Percentiles rank a stretch among this genome's conserved stretches.
Conservation (phyloP, 2,888 invertebrate genomes). For the Cheilosia vulpina region DNA sequence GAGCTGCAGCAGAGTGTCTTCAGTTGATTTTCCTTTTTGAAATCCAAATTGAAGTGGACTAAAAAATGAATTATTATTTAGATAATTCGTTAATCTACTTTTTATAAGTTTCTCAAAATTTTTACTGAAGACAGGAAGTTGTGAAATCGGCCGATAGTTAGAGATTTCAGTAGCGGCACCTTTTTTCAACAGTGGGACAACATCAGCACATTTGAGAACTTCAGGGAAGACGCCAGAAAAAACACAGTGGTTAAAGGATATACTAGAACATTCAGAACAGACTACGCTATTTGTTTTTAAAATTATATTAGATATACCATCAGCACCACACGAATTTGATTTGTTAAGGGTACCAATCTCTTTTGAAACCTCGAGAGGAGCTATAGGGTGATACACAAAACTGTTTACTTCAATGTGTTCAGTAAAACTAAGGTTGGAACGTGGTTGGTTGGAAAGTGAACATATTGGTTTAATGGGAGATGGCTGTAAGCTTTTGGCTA, state of each 20-base stretch:
- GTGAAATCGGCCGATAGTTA: too few species aligned
- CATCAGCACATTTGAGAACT: conserved; percentile 1
- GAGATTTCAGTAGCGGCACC: too few species aligned
- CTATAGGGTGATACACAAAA: conserved; percentile 7
- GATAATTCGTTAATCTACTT: too few species aligned
- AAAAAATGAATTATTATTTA: too few species aligned
- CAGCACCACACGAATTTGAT: neutral
- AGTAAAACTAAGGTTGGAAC: neutral
- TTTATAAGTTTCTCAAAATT: too few species aligned
- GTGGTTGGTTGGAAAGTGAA: too few species aligned
- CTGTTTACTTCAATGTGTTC: conserved; percentile 2
- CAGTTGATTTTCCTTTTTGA: conserved; percentile 30
- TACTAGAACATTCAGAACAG: neutral
- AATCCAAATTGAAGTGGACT: too few species aligned
- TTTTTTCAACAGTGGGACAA: neutral
- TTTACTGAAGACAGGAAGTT: too few species aligned
- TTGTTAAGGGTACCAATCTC: conserved; percentile 17
- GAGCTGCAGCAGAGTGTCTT: conserved; percentile 24
- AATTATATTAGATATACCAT: neutral
- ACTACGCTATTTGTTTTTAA: neutral
- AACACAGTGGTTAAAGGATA: neutral
- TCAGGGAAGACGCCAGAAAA: neutral
- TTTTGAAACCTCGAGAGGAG: too few species aligned
- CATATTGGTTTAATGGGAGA: too few species aligned
- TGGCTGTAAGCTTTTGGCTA: conserved; percentile 1